These are phyloP conservation scores for Rhadinocentrus ornatus DNA, from an alignment of 2,797 vertebrate species.

Conservation along the genomic window DNA sequence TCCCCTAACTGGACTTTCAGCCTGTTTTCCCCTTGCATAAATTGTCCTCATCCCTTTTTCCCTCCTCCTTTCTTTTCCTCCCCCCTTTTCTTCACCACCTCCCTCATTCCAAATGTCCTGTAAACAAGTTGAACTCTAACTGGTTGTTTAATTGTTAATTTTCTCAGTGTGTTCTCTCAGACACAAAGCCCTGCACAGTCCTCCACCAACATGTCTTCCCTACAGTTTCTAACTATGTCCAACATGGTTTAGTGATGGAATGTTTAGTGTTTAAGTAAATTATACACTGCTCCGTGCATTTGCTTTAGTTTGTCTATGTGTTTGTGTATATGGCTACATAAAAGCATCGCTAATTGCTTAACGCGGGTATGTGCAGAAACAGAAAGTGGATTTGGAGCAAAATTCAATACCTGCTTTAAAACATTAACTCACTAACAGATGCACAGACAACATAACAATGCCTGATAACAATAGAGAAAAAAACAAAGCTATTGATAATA, in stretches of 20 bases:
- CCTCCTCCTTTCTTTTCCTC: conserved; percentile 53
- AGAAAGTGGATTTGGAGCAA: conserved; percentile 3
- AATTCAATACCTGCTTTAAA: conserved; percentile 1
- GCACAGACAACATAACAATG: neutral
- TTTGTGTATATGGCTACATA: conserved; percentile 10
- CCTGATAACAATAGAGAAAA: conserved; percentile 4
- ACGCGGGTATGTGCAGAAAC: neutral
- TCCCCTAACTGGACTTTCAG: conserved; percentile 89
- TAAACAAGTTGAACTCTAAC: conserved; percentile 90
- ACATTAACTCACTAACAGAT: conserved; percentile 11
- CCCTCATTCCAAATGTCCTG: conserved; percentile 77
- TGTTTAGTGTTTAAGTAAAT: conserved; percentile 63
- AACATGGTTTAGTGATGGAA: conserved; percentile 39
- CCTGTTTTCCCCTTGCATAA: conserved; percentile 79
- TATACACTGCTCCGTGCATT: conserved; percentile 42
- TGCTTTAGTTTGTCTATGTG: conserved; percentile 18
- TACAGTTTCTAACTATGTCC: conserved; percentile 35
- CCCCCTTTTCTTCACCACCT: conserved; percentile 55
- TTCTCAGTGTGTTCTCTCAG: conserved; percentile 68
- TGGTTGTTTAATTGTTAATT: conserved; percentile 88
- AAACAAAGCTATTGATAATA: conserved; percentile 9
- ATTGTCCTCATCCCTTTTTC: conserved; percentile 71
- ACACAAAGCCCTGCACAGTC: conserved; percentile 68
- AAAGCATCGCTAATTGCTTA: conserved; percentile 7
- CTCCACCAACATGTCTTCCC: conserved; percentile 28